Conservation (phyloP, 2,113 vertebrate species). For the Hemichromis elongatus region DNA sequence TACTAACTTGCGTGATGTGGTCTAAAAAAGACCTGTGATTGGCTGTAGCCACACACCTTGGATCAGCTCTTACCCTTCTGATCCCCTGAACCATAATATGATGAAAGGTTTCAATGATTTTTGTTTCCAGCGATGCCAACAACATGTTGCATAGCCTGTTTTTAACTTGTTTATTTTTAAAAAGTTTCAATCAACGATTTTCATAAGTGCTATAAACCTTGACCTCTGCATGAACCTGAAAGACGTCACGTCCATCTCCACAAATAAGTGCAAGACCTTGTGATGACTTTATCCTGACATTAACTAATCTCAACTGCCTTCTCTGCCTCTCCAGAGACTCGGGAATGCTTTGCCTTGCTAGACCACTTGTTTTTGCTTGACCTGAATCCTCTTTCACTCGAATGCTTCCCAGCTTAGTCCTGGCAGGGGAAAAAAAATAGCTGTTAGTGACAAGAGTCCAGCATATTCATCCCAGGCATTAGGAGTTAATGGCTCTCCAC, state of each 20-base stretch:
- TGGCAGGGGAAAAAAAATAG: background rate
- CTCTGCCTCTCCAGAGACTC: background rate
- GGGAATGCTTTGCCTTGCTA: background rate
- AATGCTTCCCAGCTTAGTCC: background rate
- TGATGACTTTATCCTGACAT: background rate
- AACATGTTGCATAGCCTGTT: background rate
- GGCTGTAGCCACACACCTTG: background rate
- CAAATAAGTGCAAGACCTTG: background rate
- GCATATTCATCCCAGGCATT: background rate
- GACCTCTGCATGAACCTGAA: background rate
- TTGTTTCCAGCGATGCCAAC: background rate
- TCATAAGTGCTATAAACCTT: background rate
- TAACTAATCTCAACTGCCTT: background rate
- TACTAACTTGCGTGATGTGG: background rate
- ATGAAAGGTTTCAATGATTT: background rate
- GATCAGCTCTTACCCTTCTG: background rate
- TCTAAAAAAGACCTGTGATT: background rate
- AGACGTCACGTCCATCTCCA: background rate
- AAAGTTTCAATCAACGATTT: background rate
- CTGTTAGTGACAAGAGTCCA: background rate
- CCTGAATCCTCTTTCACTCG: background rate
- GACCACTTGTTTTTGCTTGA: constrained; percentile 5
- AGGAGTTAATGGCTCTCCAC: constrained; percentile 2
- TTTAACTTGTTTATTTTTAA: background rate
- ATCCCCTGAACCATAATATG: background rate